Conservation (phyloP, 2,797 vertebrate genomes). For the Scleropages formosus region DNA sequence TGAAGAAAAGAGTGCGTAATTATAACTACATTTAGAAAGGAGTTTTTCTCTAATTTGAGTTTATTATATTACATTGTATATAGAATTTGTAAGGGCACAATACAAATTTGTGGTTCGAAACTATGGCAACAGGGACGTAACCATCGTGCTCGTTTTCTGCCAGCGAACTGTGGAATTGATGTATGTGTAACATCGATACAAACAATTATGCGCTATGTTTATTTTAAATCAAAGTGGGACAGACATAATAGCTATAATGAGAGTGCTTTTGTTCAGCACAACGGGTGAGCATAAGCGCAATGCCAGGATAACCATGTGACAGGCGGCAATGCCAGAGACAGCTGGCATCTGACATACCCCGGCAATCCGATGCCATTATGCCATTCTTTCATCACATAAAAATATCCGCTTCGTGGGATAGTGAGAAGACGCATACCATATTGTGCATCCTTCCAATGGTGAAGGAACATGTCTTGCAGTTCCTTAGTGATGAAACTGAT, state of each 20-base stretch:
- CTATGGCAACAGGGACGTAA: slow-evolving; percentile 59
- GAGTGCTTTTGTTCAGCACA: too few species aligned
- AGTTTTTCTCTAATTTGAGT: slow-evolving; percentile 70
- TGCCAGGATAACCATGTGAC: not conserved
- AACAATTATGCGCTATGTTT: slow-evolving; percentile 62
- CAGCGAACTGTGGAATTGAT: slow-evolving; percentile 54
- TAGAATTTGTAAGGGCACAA: slow-evolving; percentile 45
- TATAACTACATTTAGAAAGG: slow-evolving; percentile 58
- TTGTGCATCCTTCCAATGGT: not conserved
- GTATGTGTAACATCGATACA: slow-evolving; percentile 57
- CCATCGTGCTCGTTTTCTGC: slow-evolving; percentile 53
- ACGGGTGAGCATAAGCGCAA: not conserved
- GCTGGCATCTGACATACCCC: not conserved
- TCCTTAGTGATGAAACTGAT: not conserved
- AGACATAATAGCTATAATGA: not conserved
- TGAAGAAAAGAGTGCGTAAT: slow-evolving; percentile 50
- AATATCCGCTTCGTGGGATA: not conserved
- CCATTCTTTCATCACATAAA: not conserved
- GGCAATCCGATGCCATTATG: not conserved
- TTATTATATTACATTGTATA: slow-evolving; percentile 57
- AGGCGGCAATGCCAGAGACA: not conserved
- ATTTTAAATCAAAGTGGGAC: slow-evolving; percentile 54
- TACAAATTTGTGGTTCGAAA: slow-evolving; percentile 53
- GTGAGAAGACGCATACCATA: not conserved
- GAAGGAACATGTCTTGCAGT: not conserved